Conservation (phyloP, 2,888 invertebrate genomes). For the Andrena haemorrhoa region DNA sequence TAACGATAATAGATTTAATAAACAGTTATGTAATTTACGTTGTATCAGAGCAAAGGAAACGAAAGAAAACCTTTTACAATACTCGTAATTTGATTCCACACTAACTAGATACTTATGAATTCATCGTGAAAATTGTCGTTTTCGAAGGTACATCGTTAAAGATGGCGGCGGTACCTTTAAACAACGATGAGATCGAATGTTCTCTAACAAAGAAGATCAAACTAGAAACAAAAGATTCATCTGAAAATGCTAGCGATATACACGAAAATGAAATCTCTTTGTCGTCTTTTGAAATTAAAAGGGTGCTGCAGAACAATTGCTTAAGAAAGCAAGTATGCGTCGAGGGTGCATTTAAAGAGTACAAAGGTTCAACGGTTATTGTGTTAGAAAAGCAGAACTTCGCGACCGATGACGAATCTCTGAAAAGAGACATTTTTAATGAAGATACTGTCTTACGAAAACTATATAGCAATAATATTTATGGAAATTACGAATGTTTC, state of each 20-base stretch:
- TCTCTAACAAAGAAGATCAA: slow-evolving; percentile 65
- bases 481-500: slow-evolving; percentile 92
- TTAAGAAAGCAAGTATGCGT: slow-evolving; percentile 90
- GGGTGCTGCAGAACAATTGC: slow-evolving; percentile 90
- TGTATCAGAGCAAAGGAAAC: background rate
- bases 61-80: background rate
- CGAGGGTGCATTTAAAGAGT: slow-evolving; percentile 89
- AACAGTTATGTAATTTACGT: background rate
- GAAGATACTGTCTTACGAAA: slow-evolving; percentile 87
- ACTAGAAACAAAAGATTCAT: slow-evolving; percentile 45
- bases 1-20: background rate
- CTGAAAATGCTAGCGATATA: slow-evolving; percentile 64
- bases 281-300: slow-evolving; percentile 89
- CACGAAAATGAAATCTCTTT: slow-evolving; percentile 85
- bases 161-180: slow-evolving; percentile 60
- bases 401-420: slow-evolving; percentile 86
- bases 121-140: slow-evolving; percentile 1
- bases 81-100: background rate
- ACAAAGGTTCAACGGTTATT: slow-evolving; percentile 89
- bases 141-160: slow-evolving; percentile 23
- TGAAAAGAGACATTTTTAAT: slow-evolving; percentile 88
- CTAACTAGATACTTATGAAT: background rate
- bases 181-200: slow-evolving; percentile 34
- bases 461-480: slow-evolving; percentile 93
- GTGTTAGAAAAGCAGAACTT: slow-evolving; percentile 94